These are phyloP conservation scores for Trichogramma dendrolimi DNA, from an alignment of 2,888 invertebrate species.

Conservation along the genomic window DNA sequence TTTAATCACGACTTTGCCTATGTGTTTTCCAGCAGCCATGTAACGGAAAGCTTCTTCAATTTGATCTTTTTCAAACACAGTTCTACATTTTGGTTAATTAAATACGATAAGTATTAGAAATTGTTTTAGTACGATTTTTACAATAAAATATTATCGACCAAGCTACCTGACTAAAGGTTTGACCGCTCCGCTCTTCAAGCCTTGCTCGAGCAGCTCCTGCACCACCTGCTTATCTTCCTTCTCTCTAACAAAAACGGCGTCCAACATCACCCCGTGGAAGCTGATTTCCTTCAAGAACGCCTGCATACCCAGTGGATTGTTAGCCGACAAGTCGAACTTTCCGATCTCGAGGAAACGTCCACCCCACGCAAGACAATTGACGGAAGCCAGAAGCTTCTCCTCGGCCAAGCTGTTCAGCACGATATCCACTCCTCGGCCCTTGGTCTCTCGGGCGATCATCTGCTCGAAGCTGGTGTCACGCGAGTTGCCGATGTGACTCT, in stretches of 20 bases:
- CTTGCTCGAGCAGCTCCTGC: slow-evolving; percentile 58
- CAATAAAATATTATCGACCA: not conserved
- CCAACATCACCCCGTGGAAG: slow-evolving; percentile 76
- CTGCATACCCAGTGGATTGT: slow-evolving; percentile 63
- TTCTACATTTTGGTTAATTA: slow-evolving; percentile 45
- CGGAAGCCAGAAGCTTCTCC: slow-evolving; percentile 76
- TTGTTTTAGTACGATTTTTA: not conserved
- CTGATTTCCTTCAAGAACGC: slow-evolving; percentile 68
- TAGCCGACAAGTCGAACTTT: slow-evolving; percentile 72
- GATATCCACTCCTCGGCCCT: slow-evolving; percentile 84
- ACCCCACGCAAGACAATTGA: slow-evolving; percentile 59
- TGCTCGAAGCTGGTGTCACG: slow-evolving; percentile 82
- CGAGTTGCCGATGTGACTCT: slow-evolving; percentile 78
- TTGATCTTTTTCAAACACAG: slow-evolving; percentile 63
- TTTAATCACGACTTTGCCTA: slow-evolving; percentile 62
- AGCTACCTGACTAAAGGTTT: slow-evolving; percentile 58
- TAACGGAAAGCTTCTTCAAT: slow-evolving; percentile 69
- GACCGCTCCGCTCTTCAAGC: slow-evolving; percentile 64
- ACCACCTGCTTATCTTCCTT: slow-evolving; percentile 58
- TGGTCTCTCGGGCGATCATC: slow-evolving; percentile 74
- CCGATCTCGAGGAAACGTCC: slow-evolving; percentile 83
- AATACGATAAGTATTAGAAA: not conserved
- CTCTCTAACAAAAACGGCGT: slow-evolving; percentile 58
- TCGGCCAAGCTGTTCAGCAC: slow-evolving; percentile 90
- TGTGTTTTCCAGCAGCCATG: slow-evolving; percentile 70